Conservation (phyloP, 2,113 vertebrate genomes). For the Megalops atlanticus region DNA sequence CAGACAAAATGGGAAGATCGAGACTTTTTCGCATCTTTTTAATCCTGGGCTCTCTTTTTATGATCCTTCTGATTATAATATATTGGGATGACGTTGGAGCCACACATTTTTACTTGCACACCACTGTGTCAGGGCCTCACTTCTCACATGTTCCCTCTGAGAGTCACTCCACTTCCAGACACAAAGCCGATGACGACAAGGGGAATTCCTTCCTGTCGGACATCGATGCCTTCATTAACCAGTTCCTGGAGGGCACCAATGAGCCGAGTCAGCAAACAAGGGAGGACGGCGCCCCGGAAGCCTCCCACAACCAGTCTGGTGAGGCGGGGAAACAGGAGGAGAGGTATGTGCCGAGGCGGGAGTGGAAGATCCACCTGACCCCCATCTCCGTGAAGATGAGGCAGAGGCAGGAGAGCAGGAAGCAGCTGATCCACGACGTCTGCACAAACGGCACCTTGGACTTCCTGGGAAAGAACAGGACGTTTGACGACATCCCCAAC, state of each 20-base stretch:
- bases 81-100: slow-evolving; percentile 97
- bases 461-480: slow-evolving; percentile 88
- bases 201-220: slow-evolving; percentile 70
- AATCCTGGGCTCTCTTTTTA: slow-evolving; percentile 84
- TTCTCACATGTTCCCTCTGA: slow-evolving; percentile 57
- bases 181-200: slow-evolving; percentile 24
- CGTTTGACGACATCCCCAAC: slow-evolving; percentile 96
- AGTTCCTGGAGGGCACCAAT: slow-evolving; percentile 74
- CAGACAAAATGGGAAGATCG: slow-evolving; percentile 84
- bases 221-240: slow-evolving; percentile 81
- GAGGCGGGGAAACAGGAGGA: slow-evolving; percentile 69
- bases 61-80: slow-evolving; percentile 93
- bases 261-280: slow-evolving; percentile 67
- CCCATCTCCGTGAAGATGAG: slow-evolving; percentile 71
- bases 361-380: slow-evolving; percentile 83
- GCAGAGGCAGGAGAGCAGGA: slow-evolving; percentile 78
- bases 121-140: slow-evolving; percentile 77
- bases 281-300: slow-evolving; percentile 38
- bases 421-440: slow-evolving; percentile 71
- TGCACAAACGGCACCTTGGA: slow-evolving; percentile 81
- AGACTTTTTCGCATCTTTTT: slow-evolving; percentile 87
- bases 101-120: slow-evolving; percentile 82
- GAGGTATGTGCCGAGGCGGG: slow-evolving; percentile 81
- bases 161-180: slow-evolving; percentile 39
- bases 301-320: slow-evolving; percentile 65